Evolutionary conservation across 2,888 invertebrate species (phyloP).

Genomic region (Phaonia tiefii): DNA sequence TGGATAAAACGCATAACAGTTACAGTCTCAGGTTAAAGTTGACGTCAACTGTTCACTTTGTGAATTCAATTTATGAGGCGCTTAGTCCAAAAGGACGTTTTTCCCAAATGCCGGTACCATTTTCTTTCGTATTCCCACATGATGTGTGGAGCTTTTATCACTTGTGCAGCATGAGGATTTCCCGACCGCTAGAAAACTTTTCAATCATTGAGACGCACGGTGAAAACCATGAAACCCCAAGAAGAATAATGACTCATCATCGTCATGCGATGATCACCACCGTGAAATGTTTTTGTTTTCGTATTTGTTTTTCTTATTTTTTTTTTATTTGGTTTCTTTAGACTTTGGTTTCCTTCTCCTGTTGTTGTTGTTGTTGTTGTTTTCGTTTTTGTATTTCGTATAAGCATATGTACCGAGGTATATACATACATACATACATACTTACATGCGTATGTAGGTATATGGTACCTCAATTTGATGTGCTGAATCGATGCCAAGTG

Average conservation of each 20-base stretch:
- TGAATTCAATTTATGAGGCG: too few relatives aligned
- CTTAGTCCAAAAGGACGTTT: too few relatives aligned
- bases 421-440: too few relatives aligned
- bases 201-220: conserved; percentile 49
- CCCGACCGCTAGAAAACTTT: conserved; percentile 35
- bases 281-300: conserved; percentile 38
- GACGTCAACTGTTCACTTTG: too few relatives aligned
- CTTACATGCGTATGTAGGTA: too few relatives aligned
- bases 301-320: neutral
- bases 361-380: conserved; percentile 50
- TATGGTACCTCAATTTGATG: conserved; percentile 44
- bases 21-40: too few relatives aligned
- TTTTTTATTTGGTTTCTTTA: conserved; percentile 12
- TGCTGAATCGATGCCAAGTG: conserved; percentile 77
- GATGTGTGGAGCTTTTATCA: too few relatives aligned
- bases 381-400: conserved; percentile 64
- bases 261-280: conserved; percentile 65
- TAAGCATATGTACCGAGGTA: too few relatives aligned
- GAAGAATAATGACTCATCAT: conserved; percentile 58
- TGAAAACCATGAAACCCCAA: conserved; percentile 23
- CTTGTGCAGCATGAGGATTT: conserved; percentile 19
- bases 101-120: too few relatives aligned
- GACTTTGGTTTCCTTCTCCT: conserved; percentile 39
- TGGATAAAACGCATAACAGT: too few relatives aligned
- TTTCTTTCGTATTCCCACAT: too few relatives aligned